Evolutionary conservation across 2,888 invertebrate genomes (phyloP).

Genomic region (Chrysina gloriosa): DNA sequence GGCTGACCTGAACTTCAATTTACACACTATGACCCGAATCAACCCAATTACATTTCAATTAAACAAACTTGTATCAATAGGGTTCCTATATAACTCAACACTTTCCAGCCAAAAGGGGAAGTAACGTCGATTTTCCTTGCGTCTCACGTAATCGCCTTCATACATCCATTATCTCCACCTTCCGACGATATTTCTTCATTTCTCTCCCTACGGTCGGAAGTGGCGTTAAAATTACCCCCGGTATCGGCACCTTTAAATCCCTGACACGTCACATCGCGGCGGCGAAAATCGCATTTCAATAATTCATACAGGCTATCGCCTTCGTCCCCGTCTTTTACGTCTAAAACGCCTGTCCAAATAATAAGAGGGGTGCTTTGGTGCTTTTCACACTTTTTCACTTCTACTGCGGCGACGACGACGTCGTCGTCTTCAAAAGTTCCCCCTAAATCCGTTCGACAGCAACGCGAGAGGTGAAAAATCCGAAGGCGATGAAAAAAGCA

Average conservation of each 20-base stretch:
- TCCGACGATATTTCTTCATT: conserved; percentile 1
- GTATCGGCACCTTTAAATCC: conserved; percentile 25
- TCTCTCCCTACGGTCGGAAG: neutral
- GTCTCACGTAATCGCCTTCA: too few species aligned
- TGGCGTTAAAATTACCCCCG: conserved; percentile 32
- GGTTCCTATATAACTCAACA: too few species aligned
- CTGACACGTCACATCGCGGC: conserved; percentile 16
- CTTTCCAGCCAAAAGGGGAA: too few species aligned
- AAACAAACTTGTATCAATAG: too few species aligned
- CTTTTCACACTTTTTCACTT: conserved; percentile 22
- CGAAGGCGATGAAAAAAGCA: conserved; percentile 17
- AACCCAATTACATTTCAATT: too few species aligned
- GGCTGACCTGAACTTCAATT: too few species aligned
- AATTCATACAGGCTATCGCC: conserved; percentile 28
- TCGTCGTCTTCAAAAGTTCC: conserved; percentile 1
- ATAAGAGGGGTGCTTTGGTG: conserved; percentile 15
- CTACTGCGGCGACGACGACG: neutral
- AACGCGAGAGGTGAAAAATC: neutral
- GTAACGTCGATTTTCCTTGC: too few species aligned
- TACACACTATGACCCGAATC: too few species aligned
- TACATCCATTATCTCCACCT: neutral
- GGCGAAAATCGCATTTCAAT: conserved; percentile 35
- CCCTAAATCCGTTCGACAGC: conserved; percentile 18
- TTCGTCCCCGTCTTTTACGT: neutral
- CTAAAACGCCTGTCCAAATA: conserved; percentile 9